These are phyloP conservation scores for Drosophila neutralis DNA, from an alignment of 2,888 invertebrate species.

Conservation along the genomic window DNA sequence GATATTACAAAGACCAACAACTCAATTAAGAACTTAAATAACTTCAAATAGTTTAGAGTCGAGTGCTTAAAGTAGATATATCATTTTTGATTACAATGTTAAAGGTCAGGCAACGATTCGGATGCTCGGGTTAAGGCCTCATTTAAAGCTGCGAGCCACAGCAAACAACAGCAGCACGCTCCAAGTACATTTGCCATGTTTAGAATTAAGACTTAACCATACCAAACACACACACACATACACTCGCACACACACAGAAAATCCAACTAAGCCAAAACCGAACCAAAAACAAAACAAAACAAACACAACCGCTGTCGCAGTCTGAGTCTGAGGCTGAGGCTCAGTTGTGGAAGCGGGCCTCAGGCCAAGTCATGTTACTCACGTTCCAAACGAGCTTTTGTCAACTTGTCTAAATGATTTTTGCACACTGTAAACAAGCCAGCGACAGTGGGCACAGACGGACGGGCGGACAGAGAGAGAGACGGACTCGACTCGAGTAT, in stretches of 20 bases:
- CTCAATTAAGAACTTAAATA: neutral
- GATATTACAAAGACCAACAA: neutral
- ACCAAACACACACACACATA: slow-evolving; percentile 20
- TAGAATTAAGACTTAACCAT: slow-evolving; percentile 76
- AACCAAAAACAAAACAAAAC: slow-evolving; percentile 41
- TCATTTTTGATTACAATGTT: slow-evolving; percentile 64
- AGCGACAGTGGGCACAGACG: slow-evolving; percentile 50
- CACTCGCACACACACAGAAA: neutral
- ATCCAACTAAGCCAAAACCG: slow-evolving; percentile 27
- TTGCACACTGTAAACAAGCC: slow-evolving; percentile 83
- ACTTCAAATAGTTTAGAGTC: neutral
- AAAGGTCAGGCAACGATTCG: slow-evolving; percentile 63
- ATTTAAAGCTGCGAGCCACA: slow-evolving; percentile 54
- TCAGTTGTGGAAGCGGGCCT: slow-evolving; percentile 44
- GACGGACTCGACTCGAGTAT: slow-evolving; percentile 45
- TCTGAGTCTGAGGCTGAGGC: slow-evolving; percentile 33
- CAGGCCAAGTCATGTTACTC: slow-evolving; percentile 82
- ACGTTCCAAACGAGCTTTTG: slow-evolving; percentile 84
- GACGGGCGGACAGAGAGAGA: slow-evolving; percentile 11
- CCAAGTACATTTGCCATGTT: slow-evolving; percentile 78
- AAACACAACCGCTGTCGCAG: slow-evolving; percentile 20
- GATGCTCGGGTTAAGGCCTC: slow-evolving; percentile 68
- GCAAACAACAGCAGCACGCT: slow-evolving; percentile 65
- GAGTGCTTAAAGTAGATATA: slow-evolving; percentile 20
- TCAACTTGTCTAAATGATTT: slow-evolving; percentile 83